Conservation (phyloP, 1,140 invertebrate genomes). For the Lordiphosa collinella region DNA sequence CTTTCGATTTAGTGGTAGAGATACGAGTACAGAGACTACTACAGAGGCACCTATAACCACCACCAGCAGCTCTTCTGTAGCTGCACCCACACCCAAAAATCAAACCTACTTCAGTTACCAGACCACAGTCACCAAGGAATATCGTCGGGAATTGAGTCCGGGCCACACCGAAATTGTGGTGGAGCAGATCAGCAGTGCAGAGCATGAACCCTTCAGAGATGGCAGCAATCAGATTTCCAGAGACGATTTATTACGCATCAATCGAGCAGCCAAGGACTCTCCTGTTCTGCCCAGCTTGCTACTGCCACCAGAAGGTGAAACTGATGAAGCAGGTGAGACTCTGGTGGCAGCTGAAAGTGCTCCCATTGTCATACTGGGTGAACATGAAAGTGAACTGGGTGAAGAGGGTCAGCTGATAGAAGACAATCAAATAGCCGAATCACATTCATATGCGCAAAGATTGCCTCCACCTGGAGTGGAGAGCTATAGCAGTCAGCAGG, state of each 20-base stretch:
- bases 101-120: conserved; percentile 59
- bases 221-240: conserved; percentile 60
- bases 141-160: conserved; percentile 52
- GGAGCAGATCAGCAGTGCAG: conserved; percentile 47
- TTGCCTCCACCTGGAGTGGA: conserved; percentile 38
- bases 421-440: conserved; percentile 70
- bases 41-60: conserved; percentile 23
- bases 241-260: conserved; percentile 65
- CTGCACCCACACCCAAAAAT: conserved; percentile 25
- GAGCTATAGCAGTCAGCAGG: conserved; percentile 46
- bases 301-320: conserved; percentile 37
- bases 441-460: conserved; percentile 46
- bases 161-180: conserved; percentile 72
- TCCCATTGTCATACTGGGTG: conserved; percentile 66
- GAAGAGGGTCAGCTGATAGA: conserved; percentile 48
- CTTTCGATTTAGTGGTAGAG: conserved; percentile 62
- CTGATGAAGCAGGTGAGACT: conserved; percentile 41
- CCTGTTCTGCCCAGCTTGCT: conserved; percentile 69
- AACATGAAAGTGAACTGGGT: conserved; percentile 55
- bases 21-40: conserved; percentile 8
- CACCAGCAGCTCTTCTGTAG: not conserved
- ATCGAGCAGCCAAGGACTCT: conserved; percentile 60
- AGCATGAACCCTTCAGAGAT: conserved; percentile 38
- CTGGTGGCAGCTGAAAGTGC: conserved; percentile 55
- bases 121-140: conserved; percentile 63